Base-by-base conservation (phyloP, 2,113 vertebrate species). In the Gavialis gangeticus region DNA sequence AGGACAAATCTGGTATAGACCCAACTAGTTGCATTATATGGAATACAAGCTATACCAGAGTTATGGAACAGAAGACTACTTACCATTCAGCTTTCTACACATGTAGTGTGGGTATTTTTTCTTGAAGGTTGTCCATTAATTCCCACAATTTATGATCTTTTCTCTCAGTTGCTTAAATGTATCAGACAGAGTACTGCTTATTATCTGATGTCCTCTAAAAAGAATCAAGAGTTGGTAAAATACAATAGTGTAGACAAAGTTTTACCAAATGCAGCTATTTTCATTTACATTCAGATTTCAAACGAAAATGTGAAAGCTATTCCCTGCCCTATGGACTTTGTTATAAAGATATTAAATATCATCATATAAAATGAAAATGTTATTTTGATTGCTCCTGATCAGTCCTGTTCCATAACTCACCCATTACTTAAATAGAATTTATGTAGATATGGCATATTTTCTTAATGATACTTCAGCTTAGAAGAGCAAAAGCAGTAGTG, bases 81-180 rank as follows among this genome's bases (percentile, higher is more conserved):
- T 58, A 4, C 27, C 13, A 15, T 21, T 57, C 56, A 12, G 25
- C 63, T 75, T 12, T 81, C 62, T 21, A 24, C 5, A 4, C 1
- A 0, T 60, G 58, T 28, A 71, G 6, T 34, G 24, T 6, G 88
- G 76, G 1, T 24, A 1, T 34, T 34, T 77, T 90, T 93, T 71
- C 22, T 30, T 87, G 54, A 64, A 76, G 77, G 75, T 55, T 88
- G 84, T 67, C 17, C 22, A 24, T 55, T 25, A 77, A 85, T 6
- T 88, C 77, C 12, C 78, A 12, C 3, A 82, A 12, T 28, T 93
- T 63, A 58, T 17, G 88, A 66, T 30, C 81, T 13, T 90, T 92
- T 30, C 28, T 79, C 62, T 91, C 18, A 67, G 37, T 63, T 2
- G 5, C 6, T 76, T 4, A 3, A 54, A 85, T 86, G 14, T 2